phyloP scores from a whole-genome alignment of 2,797 vertebrate genomes.

The Hybognathus amarus region DNA sequence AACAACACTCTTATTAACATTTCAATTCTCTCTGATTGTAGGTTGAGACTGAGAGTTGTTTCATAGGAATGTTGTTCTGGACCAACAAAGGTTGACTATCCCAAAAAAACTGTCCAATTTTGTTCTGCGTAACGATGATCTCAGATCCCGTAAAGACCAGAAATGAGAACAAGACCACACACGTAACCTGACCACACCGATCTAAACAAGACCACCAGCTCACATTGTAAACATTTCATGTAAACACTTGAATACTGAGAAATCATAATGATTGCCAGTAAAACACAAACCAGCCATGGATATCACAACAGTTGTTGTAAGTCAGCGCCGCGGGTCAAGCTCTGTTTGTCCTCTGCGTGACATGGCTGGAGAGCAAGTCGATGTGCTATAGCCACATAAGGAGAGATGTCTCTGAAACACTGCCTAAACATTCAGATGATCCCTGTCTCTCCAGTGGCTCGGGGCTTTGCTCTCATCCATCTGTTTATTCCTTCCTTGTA shows the following conservation, averaged over 20 bases:
- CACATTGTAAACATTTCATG: slow-evolving; percentile 7
- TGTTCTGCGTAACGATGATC: background rate
- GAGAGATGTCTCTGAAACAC: slow-evolving; percentile 71
- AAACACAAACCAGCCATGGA: background rate
- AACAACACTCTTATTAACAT: background rate
- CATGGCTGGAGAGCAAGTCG: slow-evolving; percentile 31
- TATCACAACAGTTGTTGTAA: slow-evolving; percentile 4
- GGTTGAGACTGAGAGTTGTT: background rate
- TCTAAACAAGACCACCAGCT: slow-evolving; percentile 21
- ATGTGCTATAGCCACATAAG: slow-evolving; percentile 81
- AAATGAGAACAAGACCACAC: background rate
- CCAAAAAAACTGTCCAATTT: background rate
- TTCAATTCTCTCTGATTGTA: background rate
- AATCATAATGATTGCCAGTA: background rate
- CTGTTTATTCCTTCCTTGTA: slow-evolving; percentile 34
- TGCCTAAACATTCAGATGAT: slow-evolving; percentile 75
- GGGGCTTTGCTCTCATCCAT: slow-evolving; percentile 9
- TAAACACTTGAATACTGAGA: slow-evolving; percentile 9
- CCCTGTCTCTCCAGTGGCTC: slow-evolving; percentile 63
- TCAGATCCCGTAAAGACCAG: slow-evolving; percentile 5
- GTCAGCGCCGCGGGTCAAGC: background rate
- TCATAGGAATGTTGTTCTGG: background rate
- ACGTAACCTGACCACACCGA: slow-evolving; percentile 15
- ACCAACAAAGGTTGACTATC: background rate
- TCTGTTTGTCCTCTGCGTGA: slow-evolving; percentile 9